Evolutionary conservation across 2,888 invertebrate species (phyloP).

Genomic region (Syrphus vitripennis): DNA sequence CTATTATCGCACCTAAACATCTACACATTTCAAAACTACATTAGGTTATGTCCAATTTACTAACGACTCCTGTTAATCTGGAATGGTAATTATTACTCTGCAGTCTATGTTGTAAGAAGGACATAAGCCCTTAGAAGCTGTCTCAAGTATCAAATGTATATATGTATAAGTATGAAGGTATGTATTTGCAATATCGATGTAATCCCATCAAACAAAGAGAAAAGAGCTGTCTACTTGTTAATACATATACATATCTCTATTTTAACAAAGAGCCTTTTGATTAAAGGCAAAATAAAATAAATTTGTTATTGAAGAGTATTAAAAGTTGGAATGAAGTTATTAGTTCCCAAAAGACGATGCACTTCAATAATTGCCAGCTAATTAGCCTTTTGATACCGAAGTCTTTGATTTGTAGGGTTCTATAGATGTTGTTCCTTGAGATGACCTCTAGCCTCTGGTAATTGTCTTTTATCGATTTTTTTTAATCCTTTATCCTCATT

Average conservation of each 20-base stretch:
- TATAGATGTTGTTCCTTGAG: background rate
- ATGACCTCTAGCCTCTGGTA: conserved; percentile 6
- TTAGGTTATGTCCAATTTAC: conserved; percentile 7
- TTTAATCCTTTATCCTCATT: background rate
- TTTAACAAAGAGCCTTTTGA: background rate
- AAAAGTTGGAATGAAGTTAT: background rate
- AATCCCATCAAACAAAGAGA: conserved; percentile 4
- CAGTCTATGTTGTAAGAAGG: background rate
- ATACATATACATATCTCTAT: no score
- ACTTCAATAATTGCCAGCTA: conserved; percentile 53
- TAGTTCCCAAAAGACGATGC: background rate
- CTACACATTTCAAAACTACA: conserved; percentile 10
- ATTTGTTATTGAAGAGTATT: background rate
- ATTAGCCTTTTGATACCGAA: conserved; percentile 52
- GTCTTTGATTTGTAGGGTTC: conserved; percentile 30
- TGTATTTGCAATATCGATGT: background rate
- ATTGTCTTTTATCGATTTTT: conserved; percentile 35
- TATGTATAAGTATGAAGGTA: background rate
- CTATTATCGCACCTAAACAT: conserved; percentile 19
- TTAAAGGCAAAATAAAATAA: background rate
- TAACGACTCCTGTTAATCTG: conserved; percentile 10
- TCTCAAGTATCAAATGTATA: background rate
- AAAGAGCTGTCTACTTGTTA: background rate
- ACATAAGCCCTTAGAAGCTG: background rate
- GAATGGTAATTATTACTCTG: conserved; percentile 10